These are phyloP conservation scores for Lipotes vexillifer DNA, from an alignment of 2,113 vertebrate species.

Conservation along the genomic window DNA sequence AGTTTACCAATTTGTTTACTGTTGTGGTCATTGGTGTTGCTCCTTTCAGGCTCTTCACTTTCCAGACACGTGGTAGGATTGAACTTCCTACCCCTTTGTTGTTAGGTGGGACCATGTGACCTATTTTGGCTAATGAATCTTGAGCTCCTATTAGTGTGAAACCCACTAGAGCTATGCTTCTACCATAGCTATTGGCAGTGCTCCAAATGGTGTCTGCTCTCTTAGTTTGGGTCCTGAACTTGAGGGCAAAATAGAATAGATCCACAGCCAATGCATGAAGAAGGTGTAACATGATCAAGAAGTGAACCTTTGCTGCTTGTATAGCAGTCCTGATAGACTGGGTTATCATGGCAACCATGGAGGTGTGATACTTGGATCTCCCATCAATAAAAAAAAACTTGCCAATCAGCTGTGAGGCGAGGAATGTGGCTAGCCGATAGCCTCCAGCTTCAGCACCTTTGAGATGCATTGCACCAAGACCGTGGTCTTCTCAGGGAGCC, in stretches of 20 bases:
- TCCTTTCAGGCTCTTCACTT: neutral
- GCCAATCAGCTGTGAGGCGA: neutral
- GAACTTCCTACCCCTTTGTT: neutral
- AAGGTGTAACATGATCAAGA: neutral
- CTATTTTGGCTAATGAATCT: neutral
- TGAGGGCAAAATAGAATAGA: neutral
- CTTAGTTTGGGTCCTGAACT: conserved; percentile 5
- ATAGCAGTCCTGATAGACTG: neutral
- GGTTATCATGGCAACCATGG: neutral
- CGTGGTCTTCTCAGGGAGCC: neutral
- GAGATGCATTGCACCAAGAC: neutral
- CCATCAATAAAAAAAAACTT: neutral
- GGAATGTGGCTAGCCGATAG: neutral
- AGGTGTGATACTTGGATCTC: neutral
- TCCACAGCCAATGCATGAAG: neutral
- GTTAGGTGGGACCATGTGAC: neutral
- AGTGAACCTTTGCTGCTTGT: neutral
- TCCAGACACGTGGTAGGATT: neutral
- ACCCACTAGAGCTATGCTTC: neutral
- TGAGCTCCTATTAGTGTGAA: neutral
- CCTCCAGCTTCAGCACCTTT: neutral
- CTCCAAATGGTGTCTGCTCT: neutral
- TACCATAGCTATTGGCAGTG: neutral
- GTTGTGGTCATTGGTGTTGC: neutral
- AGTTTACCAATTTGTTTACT: neutral